Percentiles rank a stretch among this genome's conserved stretches.
Conservation (phyloP, 1,140 invertebrate species). For the Ceratitis capitata region DNA sequence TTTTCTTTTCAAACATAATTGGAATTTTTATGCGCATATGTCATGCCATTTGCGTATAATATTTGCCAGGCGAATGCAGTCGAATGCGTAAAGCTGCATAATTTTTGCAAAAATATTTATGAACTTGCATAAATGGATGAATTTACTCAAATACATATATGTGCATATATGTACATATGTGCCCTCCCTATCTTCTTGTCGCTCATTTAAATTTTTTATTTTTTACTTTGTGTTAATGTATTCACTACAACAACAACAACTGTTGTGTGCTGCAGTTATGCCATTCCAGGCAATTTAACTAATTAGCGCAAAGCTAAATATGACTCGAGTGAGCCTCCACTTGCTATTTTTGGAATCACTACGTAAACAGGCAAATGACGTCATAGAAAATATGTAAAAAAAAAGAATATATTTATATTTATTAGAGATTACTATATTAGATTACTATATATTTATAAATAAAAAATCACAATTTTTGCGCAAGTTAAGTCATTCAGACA, state of each 20-base stretch:
- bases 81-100: neutral
- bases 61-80: neutral
- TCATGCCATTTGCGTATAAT: neutral
- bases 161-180: neutral
- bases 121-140: neutral
- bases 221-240: neutral
- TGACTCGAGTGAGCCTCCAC: neutral
- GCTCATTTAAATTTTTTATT: neutral
- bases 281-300: conserved; percentile 20
- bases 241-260: neutral
- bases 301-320: neutral
- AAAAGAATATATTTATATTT: neutral
- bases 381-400: neutral
- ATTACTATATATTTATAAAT: too few relatives aligned
- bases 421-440: neutral
- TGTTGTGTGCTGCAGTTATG: neutral
- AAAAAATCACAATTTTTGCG: too few relatives aligned
- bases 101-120: conserved; percentile 15
- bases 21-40: neutral
- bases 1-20: conserved; percentile 4
- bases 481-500: neutral
- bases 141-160: neutral
- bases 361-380: neutral
- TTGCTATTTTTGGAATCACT: neutral
- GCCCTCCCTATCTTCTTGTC: neutral